Conservation (phyloP, 2,797 vertebrate genomes). For the Nyctalus aviator region DNA sequence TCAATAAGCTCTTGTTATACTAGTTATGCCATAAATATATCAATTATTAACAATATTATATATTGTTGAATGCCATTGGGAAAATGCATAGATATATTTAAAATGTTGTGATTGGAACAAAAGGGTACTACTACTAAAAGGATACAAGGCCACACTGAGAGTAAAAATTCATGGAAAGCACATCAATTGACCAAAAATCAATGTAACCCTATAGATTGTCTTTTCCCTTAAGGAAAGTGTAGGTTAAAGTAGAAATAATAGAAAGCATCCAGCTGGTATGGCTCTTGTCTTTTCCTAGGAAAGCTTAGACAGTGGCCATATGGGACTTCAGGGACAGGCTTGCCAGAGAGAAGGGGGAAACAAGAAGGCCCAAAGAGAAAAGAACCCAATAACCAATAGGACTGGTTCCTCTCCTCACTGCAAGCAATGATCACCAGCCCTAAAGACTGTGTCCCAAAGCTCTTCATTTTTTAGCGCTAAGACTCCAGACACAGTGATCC, state of each 20-base stretch:
- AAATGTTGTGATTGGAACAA: neutral
- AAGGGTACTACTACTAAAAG: neutral
- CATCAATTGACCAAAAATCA: neutral
- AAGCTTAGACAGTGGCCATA: neutral
- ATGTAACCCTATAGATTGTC: neutral
- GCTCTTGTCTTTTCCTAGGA: neutral
- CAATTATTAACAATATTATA: neutral
- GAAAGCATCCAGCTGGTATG: neutral
- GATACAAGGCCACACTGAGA: neutral
- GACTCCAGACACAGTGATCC: neutral
- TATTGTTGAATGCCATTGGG: neutral
- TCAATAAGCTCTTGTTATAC: neutral
- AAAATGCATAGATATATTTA: neutral
- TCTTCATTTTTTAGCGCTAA: neutral
- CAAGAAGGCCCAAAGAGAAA: neutral
- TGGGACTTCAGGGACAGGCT: neutral
- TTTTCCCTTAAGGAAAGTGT: neutral
- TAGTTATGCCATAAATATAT: neutral
- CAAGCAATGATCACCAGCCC: neutral
- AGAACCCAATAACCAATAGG: neutral
- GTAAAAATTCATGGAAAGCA: neutral
- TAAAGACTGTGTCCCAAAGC: neutral
- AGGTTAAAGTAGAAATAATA: neutral
- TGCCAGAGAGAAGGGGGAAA: neutral
- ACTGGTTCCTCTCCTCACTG: fast-evolving